Percentiles rank a stretch among this genome's conserved stretches.
These are phyloP conservation scores for Cheilosia urbana DNA, from an alignment of 2,888 invertebrate species.

Conservation along the genomic window DNA sequence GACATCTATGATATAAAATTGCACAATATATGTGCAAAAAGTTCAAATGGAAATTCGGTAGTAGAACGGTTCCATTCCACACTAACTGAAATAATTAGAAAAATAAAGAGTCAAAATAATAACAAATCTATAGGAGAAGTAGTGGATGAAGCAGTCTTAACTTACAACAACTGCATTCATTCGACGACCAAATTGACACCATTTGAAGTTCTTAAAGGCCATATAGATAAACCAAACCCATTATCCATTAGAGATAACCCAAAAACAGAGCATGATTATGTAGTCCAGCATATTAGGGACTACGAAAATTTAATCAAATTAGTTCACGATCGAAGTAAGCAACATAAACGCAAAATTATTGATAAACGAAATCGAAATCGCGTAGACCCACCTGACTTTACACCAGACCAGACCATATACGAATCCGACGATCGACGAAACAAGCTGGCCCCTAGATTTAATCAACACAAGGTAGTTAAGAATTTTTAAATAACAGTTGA, in stretches of 20 bases:
- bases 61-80: constrained; percentile 2
- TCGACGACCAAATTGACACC: not conserved
- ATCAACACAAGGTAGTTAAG: not conserved
- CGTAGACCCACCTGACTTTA: not conserved
- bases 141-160: constrained; percentile 3
- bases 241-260: not conserved
- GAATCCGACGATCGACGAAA: not conserved
- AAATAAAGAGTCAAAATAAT: not conserved
- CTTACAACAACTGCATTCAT: constrained; percentile 7
- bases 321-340: not conserved
- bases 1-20: not conserved
- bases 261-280: not conserved
- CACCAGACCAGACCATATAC: constrained; percentile 1
- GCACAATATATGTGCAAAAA: constrained; percentile 1
- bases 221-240: constrained; percentile 5
- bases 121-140: constrained; percentile 1
- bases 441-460: constrained; percentile 7
- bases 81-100: not conserved
- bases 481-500: too few species aligned
- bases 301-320: not conserved
- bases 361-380: not conserved
- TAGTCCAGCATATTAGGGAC: too few species aligned
- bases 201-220: constrained; percentile 3
- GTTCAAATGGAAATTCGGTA: not conserved
- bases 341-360: not conserved